These are phyloP conservation scores for Lasioglossum vierecki DNA, from an alignment of 2,888 invertebrate species.

Conservation along the genomic window DNA sequence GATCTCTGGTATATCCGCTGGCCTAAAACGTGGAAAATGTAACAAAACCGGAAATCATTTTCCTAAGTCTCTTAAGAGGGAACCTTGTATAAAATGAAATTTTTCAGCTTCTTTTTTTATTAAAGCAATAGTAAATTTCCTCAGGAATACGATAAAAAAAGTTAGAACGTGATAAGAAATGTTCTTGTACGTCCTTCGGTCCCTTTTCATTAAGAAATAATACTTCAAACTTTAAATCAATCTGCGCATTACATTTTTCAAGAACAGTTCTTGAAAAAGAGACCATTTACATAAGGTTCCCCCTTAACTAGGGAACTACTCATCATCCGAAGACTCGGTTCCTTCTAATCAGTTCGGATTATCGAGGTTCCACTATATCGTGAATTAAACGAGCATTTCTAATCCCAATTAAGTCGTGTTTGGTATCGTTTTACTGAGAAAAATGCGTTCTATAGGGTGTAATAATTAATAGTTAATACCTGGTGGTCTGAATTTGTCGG, in stretches of 20 bases:
- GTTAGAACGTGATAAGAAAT: too few relatives aligned
- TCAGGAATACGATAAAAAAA: too few relatives aligned
- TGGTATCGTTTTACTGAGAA: background rate
- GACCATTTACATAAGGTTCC: too few relatives aligned
- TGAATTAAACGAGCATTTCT: background rate
- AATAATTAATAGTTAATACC: constrained; percentile 73
- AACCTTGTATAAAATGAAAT: too few relatives aligned
- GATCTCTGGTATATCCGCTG: constrained; percentile 87
- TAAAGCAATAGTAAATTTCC: too few relatives aligned
- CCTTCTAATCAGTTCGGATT: background rate
- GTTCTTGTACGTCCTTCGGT: background rate
- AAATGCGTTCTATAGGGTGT: background rate
- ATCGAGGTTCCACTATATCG: background rate
- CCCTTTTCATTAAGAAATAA: too few relatives aligned
- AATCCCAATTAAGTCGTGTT: background rate
- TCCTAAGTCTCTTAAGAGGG: background rate
- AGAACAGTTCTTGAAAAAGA: too few relatives aligned
- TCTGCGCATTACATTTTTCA: too few relatives aligned
- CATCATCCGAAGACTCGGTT: background rate
- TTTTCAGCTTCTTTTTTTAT: too few relatives aligned
- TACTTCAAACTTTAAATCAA: too few relatives aligned
- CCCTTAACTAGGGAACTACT: background rate
- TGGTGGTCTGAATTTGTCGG: constrained; percentile 78
- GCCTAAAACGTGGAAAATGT: constrained; percentile 79
- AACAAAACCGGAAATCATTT: background rate